phyloP scores from a whole-genome alignment of 53 echinoderm and acorn worm species.

The Echinometra lucunter region DNA sequence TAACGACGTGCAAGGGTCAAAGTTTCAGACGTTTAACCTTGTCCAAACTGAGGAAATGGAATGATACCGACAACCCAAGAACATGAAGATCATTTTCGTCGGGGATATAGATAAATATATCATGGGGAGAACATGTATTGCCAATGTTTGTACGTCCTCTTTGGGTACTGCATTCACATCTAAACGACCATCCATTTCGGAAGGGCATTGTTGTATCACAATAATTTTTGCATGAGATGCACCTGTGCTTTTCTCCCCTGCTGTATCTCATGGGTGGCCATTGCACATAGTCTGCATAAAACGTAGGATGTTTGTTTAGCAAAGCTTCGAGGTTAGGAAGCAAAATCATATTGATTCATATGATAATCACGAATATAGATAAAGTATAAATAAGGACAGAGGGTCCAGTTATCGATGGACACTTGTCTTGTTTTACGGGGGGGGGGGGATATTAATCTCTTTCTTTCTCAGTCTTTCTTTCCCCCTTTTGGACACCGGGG shows the following conservation, averaged over 20 bases:
- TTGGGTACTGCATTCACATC: neutral
- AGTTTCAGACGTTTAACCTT: neutral
- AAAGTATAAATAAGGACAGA: no score
- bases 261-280: neutral
- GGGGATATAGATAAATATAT: neutral
- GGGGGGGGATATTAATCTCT: no score
- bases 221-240: neutral
- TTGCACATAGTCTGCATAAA: neutral
- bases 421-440: no score
- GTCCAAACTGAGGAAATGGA: neutral
- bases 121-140: neutral
- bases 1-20: no score
- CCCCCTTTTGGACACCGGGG: no score
- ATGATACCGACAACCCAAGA: slow-evolving; percentile 27
- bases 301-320: neutral
- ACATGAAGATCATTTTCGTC: neutral
- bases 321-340: neutral
- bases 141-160: neutral
- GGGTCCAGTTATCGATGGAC: no score
- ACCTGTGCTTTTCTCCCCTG: neutral
- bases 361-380: no score
- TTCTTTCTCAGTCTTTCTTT: no score
- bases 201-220: neutral
- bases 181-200: neutral
- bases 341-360: neutral